These are phyloP conservation scores for Stercorarius parasiticus DNA, from an alignment of 2,113 vertebrate species.

Conservation along the genomic window DNA sequence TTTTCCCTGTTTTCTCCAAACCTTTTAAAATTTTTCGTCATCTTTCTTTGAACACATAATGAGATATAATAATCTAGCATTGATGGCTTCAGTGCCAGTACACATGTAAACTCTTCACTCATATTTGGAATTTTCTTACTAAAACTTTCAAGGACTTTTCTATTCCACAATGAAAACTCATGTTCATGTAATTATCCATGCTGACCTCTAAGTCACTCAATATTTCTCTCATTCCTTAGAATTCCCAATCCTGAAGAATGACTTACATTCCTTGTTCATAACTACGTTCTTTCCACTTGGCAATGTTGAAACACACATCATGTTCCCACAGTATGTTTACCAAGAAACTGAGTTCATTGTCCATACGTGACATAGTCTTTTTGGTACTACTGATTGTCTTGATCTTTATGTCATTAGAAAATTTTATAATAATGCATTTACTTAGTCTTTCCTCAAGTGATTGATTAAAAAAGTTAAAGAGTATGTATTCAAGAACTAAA, in stretches of 20 bases:
- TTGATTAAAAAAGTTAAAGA: not conserved
- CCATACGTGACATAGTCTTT: not conserved
- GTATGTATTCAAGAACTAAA: not conserved
- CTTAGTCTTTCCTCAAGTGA: not conserved
- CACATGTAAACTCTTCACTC: not conserved
- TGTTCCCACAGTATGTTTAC: slow-evolving; percentile 24
- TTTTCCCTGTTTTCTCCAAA: not conserved
- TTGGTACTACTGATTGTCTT: not conserved
- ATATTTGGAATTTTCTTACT: not conserved
- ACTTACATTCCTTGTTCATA: slow-evolving; percentile 15
- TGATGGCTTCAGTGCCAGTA: not conserved
- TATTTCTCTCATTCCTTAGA: slow-evolving; percentile 53
- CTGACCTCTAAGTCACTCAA: slow-evolving; percentile 39
- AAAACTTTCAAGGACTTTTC: slow-evolving; percentile 38
- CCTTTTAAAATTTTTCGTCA: not conserved
- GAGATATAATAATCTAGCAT: not conserved
- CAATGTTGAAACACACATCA: not conserved
- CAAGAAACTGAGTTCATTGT: not conserved
- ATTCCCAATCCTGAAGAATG: slow-evolving; percentile 43
- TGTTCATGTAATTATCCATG: slow-evolving; percentile 47
- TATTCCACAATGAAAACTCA: slow-evolving; percentile 50
- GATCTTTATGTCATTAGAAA: not conserved
- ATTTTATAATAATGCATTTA: not conserved
- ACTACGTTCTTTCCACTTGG: not conserved
- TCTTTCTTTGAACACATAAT: not conserved